Evolutionary conservation across 2,113 vertebrate species (phyloP).

Genomic region (Saguinus imperator): DNA sequence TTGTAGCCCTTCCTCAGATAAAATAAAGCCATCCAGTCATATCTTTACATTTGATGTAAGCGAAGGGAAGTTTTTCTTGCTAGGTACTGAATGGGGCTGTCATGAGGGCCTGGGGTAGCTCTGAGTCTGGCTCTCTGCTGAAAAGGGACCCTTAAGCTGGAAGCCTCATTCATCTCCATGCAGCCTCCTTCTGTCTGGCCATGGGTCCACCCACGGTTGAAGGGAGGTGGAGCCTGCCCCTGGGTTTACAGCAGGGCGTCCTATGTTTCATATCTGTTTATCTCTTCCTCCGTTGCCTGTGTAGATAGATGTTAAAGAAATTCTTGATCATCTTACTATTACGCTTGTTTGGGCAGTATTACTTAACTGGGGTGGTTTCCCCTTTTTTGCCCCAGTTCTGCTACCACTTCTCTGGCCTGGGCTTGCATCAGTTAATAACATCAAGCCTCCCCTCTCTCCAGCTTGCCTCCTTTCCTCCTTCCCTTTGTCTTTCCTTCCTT

Average conservation of each 20-base stretch:
- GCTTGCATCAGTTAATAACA: background rate
- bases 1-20: background rate
- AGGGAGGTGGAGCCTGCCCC: background rate
- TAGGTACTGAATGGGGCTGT: background rate
- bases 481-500: too few relatives aligned
- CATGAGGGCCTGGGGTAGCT: background rate
- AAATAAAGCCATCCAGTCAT: slow-evolving; percentile 16
- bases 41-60: background rate
- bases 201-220: background rate
- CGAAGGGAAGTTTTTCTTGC: background rate
- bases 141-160: background rate
- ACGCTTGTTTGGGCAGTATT: background rate
- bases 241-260: background rate
- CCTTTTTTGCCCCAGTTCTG: background rate
- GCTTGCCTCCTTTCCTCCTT: background rate
- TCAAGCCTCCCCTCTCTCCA: background rate
- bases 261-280: background rate
- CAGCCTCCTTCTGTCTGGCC: background rate
- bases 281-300: background rate
- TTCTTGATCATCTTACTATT: background rate
- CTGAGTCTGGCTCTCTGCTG: background rate
- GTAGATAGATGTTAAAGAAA: background rate
- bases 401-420: background rate
- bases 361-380: background rate
- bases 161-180: background rate